Evolutionary conservation across 2,888 invertebrate genomes (phyloP).

Genomic region (Hyposoter dolosus): DNA sequence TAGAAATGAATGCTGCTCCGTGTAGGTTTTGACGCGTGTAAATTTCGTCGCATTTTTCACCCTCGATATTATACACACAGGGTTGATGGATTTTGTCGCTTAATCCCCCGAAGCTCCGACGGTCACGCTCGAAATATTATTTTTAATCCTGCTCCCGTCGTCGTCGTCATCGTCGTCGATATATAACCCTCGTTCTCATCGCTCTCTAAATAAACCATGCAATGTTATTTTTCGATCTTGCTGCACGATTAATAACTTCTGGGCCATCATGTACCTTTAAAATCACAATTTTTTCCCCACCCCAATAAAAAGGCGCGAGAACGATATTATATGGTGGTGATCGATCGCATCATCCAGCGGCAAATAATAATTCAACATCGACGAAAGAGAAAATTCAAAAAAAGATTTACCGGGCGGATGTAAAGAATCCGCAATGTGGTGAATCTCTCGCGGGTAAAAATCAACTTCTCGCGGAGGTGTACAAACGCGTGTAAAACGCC

Average conservation of each 20-base stretch:
- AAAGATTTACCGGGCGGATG: background rate
- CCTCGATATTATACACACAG: constrained; percentile 19
- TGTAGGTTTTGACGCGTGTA: constrained; percentile 7
- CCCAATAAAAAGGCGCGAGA: constrained; percentile 6
- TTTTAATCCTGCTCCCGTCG: constrained; percentile 82
- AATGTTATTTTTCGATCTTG: constrained; percentile 84
- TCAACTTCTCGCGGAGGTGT: constrained; percentile 23
- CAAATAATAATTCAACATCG: background rate
- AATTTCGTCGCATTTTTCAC: constrained; percentile 41
- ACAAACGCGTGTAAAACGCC: constrained; percentile 33
- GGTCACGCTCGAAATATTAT: constrained; percentile 83
- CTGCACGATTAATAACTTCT: constrained; percentile 67
- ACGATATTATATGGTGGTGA: background rate
- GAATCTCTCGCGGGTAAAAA: constrained; percentile 4
- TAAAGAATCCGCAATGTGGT: constrained; percentile 1
- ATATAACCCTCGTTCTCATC: constrained; percentile 71
- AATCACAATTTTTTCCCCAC: constrained; percentile 6
- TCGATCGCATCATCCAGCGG: too few relatives aligned
- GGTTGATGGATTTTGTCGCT: constrained; percentile 64
- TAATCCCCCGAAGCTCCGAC: constrained; percentile 80
- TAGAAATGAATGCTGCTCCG: background rate
- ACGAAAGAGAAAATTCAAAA: background rate
- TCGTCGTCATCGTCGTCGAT: too few relatives aligned
- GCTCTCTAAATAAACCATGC: constrained; percentile 81
- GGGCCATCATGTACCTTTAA: constrained; percentile 7